Base-by-base conservation (phyloP, 2,888 invertebrate species). In the Phalera bucephala region DNA sequence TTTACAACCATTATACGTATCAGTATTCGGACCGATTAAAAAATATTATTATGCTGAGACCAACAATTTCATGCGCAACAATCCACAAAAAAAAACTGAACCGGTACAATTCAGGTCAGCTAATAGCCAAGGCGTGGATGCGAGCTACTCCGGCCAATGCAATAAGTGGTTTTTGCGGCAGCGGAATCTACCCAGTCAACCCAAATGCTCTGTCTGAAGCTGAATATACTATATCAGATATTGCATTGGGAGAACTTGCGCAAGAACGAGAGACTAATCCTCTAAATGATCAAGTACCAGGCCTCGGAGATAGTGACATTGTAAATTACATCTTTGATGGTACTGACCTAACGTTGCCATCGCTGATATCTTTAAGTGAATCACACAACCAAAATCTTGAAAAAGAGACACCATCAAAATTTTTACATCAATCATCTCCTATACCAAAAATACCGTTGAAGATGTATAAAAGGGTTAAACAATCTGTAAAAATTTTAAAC, bases 211-310 rank as follows among this genome's bases (percentile, higher is more conserved):
- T 45, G n/a, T 35, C 45, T 36, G 38, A 50, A 22, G 28, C 44
- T 42, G 38, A 42, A 44, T 52, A 45, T 46, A 39, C 43, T 45
- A 48, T 52, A 43, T 52, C 47, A 40, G 45, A 52, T 48, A 23
- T 40, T 44, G 44, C 47, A 35, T 36, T 38, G 32, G 36, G 34
- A 15, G 40, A 42, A 10, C 44, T 33, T 45, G 12, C 42, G 37
- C 47, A 45, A 34, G 36, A 42, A 39, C 32, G 12, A 45, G 36
- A 45, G n/a, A 36, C 34, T 39, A 10, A 41, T 20, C 3, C 41
- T 32, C 3, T 22, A 22, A 22, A 22, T 22, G 4, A 8, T 22
- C 22, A 22, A 22, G 22, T 3, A 22, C 3, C 8, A 22, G 22
- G 10, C 8, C 3, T 22, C 7, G 22, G 22, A 22, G 10, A 22